These are phyloP conservation scores for Masticophis lateralis DNA, from an alignment of 2,797 vertebrate genomes.

Conservation along the genomic window DNA sequence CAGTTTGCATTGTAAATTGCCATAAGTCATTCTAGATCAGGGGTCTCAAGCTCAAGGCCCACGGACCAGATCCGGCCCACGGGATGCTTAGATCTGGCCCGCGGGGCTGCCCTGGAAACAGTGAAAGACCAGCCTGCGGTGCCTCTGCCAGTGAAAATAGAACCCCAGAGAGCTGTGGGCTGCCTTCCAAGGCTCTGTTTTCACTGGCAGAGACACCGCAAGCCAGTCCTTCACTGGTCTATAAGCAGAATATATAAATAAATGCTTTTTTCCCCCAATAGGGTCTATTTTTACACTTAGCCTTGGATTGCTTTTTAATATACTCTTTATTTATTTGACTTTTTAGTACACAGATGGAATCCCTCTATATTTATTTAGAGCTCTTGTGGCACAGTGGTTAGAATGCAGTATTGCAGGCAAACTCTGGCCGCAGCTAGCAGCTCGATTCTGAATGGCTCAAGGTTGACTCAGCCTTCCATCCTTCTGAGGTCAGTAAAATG, in stretches of 20 bases:
- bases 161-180: no score
- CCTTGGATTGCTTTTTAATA: neutral
- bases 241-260: neutral
- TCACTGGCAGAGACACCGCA: no score
- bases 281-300: neutral
- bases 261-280: neutral
- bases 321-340: neutral
- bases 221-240: no score
- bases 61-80: no score
- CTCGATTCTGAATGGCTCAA: neutral
- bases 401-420: neutral
- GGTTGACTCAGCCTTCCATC: neutral
- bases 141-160: no score
- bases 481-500: neutral
- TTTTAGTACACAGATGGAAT: neutral
- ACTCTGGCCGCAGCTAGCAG: neutral
- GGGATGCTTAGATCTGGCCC: no score
- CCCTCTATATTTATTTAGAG: neutral
- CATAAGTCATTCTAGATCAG: neutral
- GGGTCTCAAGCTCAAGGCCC: no score
- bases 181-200: no score
- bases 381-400: neutral
- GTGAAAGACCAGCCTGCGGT: no score
- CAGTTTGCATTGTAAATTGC: neutral
- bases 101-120: no score